Percentiles rank a stretch among this genome's conserved stretches.
Evolutionary conservation across 2,113 vertebrate species (phyloP).

Genomic region (Leuciscus idus): DNA sequence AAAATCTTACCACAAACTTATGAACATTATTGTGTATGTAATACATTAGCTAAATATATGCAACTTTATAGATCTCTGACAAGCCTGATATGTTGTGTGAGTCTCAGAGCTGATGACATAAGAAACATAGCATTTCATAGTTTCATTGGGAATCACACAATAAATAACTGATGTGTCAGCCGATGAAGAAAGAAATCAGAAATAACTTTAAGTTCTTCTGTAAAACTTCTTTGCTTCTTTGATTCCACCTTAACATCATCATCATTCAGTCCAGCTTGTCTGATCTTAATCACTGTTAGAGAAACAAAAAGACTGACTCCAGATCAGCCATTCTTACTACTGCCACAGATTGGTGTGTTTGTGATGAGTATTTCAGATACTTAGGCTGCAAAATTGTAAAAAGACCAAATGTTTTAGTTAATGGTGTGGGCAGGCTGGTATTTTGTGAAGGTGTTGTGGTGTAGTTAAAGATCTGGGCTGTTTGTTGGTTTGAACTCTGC

Average conservation of each 20-base stretch:
- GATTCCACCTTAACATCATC: background rate
- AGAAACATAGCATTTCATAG: background rate
- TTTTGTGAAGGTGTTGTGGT: background rate
- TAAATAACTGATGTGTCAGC: background rate
- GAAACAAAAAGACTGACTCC: background rate
- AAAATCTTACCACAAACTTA: background rate
- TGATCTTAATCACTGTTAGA: background rate
- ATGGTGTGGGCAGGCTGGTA: background rate
- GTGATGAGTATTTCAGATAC: background rate
- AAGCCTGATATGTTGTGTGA: background rate
- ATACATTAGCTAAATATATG: background rate
- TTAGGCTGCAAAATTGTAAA: background rate
- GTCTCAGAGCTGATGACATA: background rate
- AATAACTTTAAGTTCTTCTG: background rate
- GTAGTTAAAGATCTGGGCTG: background rate
- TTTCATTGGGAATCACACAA: background rate
- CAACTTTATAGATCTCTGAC: background rate
- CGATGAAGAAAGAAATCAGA: background rate
- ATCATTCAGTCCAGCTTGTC: background rate
- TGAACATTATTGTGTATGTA: background rate
- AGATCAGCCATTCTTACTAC: background rate
- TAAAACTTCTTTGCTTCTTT: no score
- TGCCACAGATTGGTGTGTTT: background rate
- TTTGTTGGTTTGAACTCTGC: slow-evolving; percentile 8
- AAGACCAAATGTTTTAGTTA: background rate